These are phyloP conservation scores for Nasonovia ribisnigri DNA, from an alignment of 2,888 invertebrate species.

Conservation along the genomic window DNA sequence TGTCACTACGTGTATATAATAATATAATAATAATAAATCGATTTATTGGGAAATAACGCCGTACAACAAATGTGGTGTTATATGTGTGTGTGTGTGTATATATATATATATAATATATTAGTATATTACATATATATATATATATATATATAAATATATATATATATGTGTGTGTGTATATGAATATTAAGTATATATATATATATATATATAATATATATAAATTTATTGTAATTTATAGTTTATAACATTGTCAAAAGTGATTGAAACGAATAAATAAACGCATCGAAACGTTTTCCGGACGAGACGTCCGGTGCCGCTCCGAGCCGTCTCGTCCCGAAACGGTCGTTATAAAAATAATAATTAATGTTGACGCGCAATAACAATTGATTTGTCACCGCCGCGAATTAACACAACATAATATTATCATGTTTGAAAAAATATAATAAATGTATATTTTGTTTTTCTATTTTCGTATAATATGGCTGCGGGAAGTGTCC, in stretches of 20 bases:
- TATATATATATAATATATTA: background rate
- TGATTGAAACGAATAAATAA: conserved; percentile 20
- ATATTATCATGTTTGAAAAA: background rate
- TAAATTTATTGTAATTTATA: background rate
- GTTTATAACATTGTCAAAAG: conserved; percentile 5
- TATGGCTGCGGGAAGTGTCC: background rate
- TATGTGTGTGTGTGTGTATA: background rate
- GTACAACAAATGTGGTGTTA: background rate
- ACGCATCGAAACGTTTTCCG: conserved; percentile 1
- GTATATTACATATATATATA: background rate
- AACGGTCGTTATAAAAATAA: background rate
- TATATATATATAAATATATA: background rate
- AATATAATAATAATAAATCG: conserved; percentile 15
- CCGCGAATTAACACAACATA: background rate
- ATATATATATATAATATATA: background rate
- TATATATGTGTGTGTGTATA: background rate
- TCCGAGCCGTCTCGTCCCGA: background rate
- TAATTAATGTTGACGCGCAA: background rate
- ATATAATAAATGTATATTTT: conserved; percentile 19
- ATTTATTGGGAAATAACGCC: conserved; percentile 1
- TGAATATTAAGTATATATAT: background rate
- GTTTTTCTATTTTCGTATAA: background rate
- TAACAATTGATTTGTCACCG: background rate
- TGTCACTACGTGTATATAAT: conserved; percentile 14
- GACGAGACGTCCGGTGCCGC: background rate